A percentile compares a stretch with the other conserved stretches of the same genome.
Evolutionary conservation across 64 coral and sea anemone species (phyloP).

Genomic region (Acropora tenuis): DNA sequence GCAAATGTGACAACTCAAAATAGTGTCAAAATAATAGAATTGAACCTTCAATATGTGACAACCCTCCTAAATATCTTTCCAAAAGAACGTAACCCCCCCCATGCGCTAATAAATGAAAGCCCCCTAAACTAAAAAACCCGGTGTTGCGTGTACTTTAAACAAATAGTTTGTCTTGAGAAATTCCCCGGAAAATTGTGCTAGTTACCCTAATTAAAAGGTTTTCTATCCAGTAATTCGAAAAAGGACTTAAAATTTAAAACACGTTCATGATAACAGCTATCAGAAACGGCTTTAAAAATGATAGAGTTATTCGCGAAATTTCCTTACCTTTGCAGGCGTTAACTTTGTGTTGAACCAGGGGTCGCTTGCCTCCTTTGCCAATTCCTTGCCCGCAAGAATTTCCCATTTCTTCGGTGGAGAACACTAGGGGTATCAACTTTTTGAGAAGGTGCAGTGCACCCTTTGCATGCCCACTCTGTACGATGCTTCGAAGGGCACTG

Average conservation of each 20-base stretch:
- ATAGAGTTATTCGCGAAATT: not conserved
- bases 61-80: too few species aligned
- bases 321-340: conserved; percentile 47
- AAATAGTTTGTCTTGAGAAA: too few species aligned
- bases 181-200: too few species aligned
- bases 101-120: too few species aligned
- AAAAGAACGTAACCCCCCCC: too few species aligned
- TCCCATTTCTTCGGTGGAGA: conserved; percentile 34
- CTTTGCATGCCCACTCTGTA: conserved; percentile 1
- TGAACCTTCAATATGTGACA: too few species aligned
- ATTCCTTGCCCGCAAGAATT: conserved; percentile 39
- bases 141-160: too few species aligned
- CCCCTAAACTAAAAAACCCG: too few species aligned
- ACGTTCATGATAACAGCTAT: not conserved
- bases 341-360: conserved; percentile 24
- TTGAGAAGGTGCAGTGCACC: conserved; percentile 5
- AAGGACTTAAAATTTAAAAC: not conserved
- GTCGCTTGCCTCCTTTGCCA: conserved; percentile 6
- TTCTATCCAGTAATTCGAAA: not conserved
- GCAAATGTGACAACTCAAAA: too few species aligned
- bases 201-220: too few species aligned
- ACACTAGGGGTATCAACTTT: conserved; percentile 11
- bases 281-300: not conserved
- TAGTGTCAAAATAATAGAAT: too few species aligned
- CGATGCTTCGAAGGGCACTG: not conserved